Conservation (phyloP, 2,888 invertebrate species). For the Frankliniella fusca region DNA sequence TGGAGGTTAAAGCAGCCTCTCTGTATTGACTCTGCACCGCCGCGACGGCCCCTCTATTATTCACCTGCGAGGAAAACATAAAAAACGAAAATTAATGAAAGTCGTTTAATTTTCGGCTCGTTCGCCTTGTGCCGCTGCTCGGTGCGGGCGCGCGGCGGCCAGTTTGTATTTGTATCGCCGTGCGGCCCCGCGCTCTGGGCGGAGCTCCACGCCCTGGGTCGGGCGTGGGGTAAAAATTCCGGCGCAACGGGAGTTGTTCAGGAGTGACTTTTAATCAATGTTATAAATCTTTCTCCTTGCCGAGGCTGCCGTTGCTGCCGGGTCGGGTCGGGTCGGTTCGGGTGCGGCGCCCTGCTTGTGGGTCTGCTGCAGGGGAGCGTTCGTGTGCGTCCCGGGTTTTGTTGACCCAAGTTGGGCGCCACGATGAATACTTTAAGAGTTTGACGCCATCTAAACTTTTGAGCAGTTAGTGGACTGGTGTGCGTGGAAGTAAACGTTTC, state of each 20-base stretch:
- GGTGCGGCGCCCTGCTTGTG: no score
- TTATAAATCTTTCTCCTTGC: not conserved
- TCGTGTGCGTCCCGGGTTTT: conserved; percentile 6
- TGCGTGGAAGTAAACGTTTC: conserved; percentile 10
- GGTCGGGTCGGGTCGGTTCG: not conserved
- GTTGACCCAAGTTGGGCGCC: conserved; percentile 6
- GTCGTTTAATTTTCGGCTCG: not conserved
- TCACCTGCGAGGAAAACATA: not conserved
- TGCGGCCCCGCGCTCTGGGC: not conserved
- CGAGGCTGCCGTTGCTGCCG: not conserved
- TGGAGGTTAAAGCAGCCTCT: no score
- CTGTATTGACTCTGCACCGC: no score
- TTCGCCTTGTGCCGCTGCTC: no score
- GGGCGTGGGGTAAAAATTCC: conserved; percentile 8
- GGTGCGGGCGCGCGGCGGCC: not conserved
- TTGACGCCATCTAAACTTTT: conserved; percentile 10
- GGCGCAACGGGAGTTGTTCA: not conserved
- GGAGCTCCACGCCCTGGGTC: not conserved
- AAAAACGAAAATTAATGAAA: not conserved
- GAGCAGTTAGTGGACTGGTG: not conserved
- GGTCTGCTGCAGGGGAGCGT: not conserved
- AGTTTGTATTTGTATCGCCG: conserved; percentile 1
- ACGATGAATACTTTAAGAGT: conserved; percentile 10
- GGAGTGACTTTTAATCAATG: conserved; percentile 10
- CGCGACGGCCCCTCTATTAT: not conserved